These are phyloP conservation scores for Sarcophaga carnaria DNA, from an alignment of 2,888 invertebrate genomes.

Conservation along the genomic window DNA sequence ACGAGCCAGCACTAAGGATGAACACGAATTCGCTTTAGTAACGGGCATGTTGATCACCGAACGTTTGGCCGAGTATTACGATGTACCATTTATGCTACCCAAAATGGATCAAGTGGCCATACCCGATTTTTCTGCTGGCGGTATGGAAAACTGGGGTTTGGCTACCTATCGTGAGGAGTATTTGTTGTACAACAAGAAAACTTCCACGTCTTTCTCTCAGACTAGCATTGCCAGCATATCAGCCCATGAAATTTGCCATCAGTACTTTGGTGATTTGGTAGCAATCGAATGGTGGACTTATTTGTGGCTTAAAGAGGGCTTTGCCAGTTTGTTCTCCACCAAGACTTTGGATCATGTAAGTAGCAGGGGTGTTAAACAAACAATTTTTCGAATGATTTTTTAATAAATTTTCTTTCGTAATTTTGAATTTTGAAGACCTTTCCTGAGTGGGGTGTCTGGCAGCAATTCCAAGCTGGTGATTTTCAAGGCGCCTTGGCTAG, in stretches of 20 bases:
- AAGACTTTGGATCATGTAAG: slow-evolving; percentile 81
- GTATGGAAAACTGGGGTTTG: slow-evolving; percentile 96
- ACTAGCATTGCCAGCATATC: slow-evolving; percentile 83
- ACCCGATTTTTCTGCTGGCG: slow-evolving; percentile 91
- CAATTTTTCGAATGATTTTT: neutral
- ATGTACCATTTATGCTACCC: slow-evolving; percentile 87
- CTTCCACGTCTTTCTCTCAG: slow-evolving; percentile 75
- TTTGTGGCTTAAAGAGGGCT: slow-evolving; percentile 89
- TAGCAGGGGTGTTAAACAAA: slow-evolving; percentile 84
- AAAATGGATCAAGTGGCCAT: slow-evolving; percentile 95
- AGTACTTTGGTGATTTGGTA: slow-evolving; percentile 91
- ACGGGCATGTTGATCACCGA: slow-evolving; percentile 88
- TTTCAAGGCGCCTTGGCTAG: slow-evolving; percentile 87
- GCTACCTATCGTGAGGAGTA: slow-evolving; percentile 84
- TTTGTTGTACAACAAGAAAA: slow-evolving; percentile 75
- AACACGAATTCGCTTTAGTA: slow-evolving; percentile 87
- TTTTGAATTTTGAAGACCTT: neutral
- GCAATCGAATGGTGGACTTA: slow-evolving; percentile 87
- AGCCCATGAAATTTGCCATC: slow-evolving; percentile 86
- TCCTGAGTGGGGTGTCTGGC: slow-evolving; percentile 86
- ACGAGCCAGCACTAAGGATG: slow-evolving; percentile 75
- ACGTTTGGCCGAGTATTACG: slow-evolving; percentile 88
- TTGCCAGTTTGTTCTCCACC: slow-evolving; percentile 81
- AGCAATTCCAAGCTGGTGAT: slow-evolving; percentile 89
- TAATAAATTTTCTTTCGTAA: neutral